Evolutionary conservation across 2,797 vertebrate genomes (phyloP), one percentile per base, ranked within the genome.

Genomic region (Bufotes viridis): DNA sequence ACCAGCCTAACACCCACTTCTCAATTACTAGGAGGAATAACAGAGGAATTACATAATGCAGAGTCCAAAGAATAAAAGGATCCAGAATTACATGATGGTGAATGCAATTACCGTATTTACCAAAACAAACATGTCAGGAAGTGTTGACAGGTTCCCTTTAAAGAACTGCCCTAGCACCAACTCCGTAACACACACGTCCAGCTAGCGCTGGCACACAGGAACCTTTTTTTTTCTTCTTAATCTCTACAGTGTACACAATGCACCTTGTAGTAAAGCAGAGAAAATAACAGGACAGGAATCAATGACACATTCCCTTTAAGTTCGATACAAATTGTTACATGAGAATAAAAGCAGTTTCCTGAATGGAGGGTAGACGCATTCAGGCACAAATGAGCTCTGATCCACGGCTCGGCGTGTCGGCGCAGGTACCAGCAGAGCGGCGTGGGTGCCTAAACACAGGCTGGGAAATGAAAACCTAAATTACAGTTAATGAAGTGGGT

Each of bases 401-500:
- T 87, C n/a, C 13, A n/a, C 24, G 58, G 49, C n/a, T 67, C 57
- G 57, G 63, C 87, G 60, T 78, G 87, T 88, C 29, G 63, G 74
- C 79, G 75, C 87, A 88, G 61, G 74, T 60, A 29, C 11, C 20
- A 51, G 17, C 0, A 55, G 24, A 57, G 51, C 2, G 79, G 81
- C 74, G 81, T 88, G 80, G 87, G 87, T 51, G 81, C 34, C 42
- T 63, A 65, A 81, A 82, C 76, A 75, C 70, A 82, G 69, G 51
- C 78, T 51, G 72, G 0, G 74, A 86, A n/a, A 81, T 74, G 72
- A 26, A 72, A 79, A 29, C n/a, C 49, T 78, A 69, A 72, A 74
- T 22, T 75, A 60, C 17, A 67, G 2, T 20, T 60, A 75, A n/a
- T 22, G 8, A 76, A 60, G 26, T 74, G 53, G 69, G 55, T 49